Percentiles rank a stretch among this genome's conserved stretches.
Evolutionary conservation across 1,140 invertebrate genomes (phyloP).

Genomic region (Platyura marginata): DNA sequence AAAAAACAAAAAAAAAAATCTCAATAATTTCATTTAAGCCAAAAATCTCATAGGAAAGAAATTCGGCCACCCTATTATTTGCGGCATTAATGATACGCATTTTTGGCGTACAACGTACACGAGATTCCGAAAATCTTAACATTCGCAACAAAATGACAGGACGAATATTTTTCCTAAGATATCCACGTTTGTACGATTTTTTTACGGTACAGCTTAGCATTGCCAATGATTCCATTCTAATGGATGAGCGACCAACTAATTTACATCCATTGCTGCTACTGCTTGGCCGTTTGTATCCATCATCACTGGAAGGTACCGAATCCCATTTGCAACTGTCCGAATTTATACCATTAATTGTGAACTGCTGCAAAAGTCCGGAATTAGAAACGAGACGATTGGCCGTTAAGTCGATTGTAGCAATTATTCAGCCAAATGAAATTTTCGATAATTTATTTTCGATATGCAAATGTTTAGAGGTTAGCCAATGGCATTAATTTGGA

Average conservation of each 20-base stretch:
- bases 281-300: constrained; percentile 59
- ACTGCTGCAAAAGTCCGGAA: constrained; percentile 34
- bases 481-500: background rate
- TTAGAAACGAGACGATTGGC: constrained; percentile 44
- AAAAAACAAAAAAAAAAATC: no score
- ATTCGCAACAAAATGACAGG: constrained; percentile 61
- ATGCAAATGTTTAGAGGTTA: constrained; percentile 3
- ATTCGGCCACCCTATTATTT: constrained; percentile 72
- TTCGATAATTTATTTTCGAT: background rate
- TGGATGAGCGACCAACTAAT: constrained; percentile 22
- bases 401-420: constrained; percentile 40
- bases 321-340: constrained; percentile 34
- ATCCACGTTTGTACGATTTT: constrained; percentile 60
- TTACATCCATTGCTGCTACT: constrained; percentile 66
- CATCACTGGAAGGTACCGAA: constrained; percentile 41
- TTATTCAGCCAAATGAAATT: constrained; percentile 27
- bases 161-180: constrained; percentile 52
- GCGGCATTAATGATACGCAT: constrained; percentile 69
- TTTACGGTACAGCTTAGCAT: constrained; percentile 33
- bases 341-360: constrained; percentile 25
- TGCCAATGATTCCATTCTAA: constrained; percentile 3
- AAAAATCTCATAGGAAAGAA: no score
- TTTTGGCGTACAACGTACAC: constrained; percentile 71
- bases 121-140: constrained; percentile 48
- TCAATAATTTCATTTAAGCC: no score